phyloP scores from a whole-genome alignment of 2,797 vertebrate genomes.

The Stomatorhinus walkeri region DNA sequence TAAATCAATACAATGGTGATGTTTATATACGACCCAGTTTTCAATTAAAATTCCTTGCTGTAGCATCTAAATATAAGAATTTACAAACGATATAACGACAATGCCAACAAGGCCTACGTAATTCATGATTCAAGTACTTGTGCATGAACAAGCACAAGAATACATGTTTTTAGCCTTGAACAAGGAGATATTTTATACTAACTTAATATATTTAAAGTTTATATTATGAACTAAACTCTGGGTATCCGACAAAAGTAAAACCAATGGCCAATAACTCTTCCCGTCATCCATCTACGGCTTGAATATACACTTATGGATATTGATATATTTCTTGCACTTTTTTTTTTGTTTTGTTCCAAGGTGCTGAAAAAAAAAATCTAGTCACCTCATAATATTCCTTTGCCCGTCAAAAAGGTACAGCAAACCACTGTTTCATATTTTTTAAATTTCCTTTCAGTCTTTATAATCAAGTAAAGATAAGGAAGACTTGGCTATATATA shows the following conservation, averaged over 20 bases:
- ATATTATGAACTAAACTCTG: constrained; percentile 46
- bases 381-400: constrained; percentile 68
- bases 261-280: constrained; percentile 48
- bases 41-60: constrained; percentile 54
- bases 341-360: constrained; percentile 49
- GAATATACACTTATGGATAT: constrained; percentile 58
- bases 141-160: not conserved
- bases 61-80: constrained; percentile 46
- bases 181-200: constrained; percentile 9
- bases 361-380: constrained; percentile 64
- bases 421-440: constrained; percentile 52
- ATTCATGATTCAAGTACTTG: constrained; percentile 1
- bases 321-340: constrained; percentile 64
- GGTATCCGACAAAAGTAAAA: constrained; percentile 58
- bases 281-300: constrained; percentile 33
- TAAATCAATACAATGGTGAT: constrained; percentile 44
- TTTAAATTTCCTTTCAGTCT: not conserved
- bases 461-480: not conserved
- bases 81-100: constrained; percentile 37
- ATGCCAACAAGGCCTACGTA: constrained; percentile 36
- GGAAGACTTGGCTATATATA: constrained; percentile 4
- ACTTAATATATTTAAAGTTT: not conserved
- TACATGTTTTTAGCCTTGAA: constrained; percentile 2
- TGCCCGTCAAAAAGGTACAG: constrained; percentile 66
- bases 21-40: constrained; percentile 14